A percentile compares a stretch with the other conserved stretches of the same genome.
Evolutionary conservation across 1,140 invertebrate genomes (phyloP).

Genomic region (Neuroterus valhalla): DNA sequence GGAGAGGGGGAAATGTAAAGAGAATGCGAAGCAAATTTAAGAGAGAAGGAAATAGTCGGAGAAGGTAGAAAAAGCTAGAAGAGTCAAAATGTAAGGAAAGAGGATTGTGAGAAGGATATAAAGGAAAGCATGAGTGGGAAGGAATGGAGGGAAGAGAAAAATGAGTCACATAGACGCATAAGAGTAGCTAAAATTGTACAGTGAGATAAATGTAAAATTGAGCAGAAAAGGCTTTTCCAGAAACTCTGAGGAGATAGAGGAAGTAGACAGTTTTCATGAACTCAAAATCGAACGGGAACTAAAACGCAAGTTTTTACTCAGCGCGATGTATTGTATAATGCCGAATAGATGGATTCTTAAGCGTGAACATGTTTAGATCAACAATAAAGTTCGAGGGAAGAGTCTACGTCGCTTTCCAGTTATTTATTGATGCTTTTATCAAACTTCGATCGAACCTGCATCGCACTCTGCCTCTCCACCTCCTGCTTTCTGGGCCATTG

Average conservation of each 20-base stretch:
- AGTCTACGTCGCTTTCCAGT: conserved; percentile 21
- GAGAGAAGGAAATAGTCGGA: no score
- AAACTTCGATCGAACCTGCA: conserved; percentile 25
- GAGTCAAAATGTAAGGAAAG: no score
- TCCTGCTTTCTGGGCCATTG: conserved; percentile 12
- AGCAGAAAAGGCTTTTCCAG: no score
- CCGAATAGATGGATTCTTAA: background rate
- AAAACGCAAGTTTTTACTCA: background rate
- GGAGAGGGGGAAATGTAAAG: no score
- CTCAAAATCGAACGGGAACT: conserved; percentile 1
- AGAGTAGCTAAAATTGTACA: no score
- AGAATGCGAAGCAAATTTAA: no score
- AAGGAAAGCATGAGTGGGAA: no score
- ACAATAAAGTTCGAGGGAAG: conserved; percentile 20
- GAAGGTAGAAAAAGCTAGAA: no score
- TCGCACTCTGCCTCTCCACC: background rate
- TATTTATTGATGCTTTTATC: conserved; percentile 30
- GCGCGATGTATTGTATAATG: conserved; percentile 18
- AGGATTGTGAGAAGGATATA: no score
- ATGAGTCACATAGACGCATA: no score
- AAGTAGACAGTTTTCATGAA: conserved; percentile 6
- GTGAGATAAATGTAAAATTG: no score
- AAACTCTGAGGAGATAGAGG: background rate
- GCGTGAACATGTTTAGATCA: conserved; percentile 21
- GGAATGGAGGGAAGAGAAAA: no score